A percentile compares a stretch with the other conserved stretches of the same genome.
Conservation (phyloP, 2,113 vertebrate species). For the Lagenorhynchus albirostris region DNA sequence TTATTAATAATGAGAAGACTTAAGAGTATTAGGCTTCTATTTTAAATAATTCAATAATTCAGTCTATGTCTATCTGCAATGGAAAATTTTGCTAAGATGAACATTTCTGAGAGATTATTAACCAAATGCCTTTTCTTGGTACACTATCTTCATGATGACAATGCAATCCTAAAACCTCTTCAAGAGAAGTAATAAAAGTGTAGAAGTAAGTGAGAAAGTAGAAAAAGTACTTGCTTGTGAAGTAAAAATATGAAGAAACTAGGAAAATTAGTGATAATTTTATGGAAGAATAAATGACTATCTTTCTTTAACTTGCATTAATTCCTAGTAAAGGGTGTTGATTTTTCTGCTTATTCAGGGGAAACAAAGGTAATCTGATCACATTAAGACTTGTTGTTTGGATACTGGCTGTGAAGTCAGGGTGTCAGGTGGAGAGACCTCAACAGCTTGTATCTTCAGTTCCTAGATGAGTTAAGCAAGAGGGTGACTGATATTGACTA, state of each 20-base stretch:
- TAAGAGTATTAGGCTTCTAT: background rate
- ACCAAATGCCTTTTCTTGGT: constrained; percentile 19
- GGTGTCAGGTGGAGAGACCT: background rate
- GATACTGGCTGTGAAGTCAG: background rate
- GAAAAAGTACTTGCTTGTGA: background rate
- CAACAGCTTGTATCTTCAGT: background rate
- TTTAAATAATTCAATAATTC: constrained; percentile 40
- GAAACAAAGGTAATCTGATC: background rate
- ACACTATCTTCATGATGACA: background rate
- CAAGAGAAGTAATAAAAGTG: background rate
- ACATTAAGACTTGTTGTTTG: background rate
- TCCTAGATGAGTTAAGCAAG: background rate
- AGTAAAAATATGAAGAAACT: constrained; percentile 4
- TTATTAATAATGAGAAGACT: constrained; percentile 21
- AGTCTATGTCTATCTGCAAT: background rate
- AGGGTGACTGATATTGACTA: constrained; percentile 10
- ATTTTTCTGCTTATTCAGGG: background rate
- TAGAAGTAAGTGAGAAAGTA: background rate
- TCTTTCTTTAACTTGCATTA: background rate
- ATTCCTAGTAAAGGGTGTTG: background rate
- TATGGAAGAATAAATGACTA: background rate
- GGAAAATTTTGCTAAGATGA: background rate
- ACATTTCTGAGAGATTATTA: background rate
- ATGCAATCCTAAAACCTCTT: background rate
- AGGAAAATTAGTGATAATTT: constrained; percentile 19